Base-by-base conservation (phyloP, 1,140 invertebrate genomes). In the Chelonus insularis region DNA sequence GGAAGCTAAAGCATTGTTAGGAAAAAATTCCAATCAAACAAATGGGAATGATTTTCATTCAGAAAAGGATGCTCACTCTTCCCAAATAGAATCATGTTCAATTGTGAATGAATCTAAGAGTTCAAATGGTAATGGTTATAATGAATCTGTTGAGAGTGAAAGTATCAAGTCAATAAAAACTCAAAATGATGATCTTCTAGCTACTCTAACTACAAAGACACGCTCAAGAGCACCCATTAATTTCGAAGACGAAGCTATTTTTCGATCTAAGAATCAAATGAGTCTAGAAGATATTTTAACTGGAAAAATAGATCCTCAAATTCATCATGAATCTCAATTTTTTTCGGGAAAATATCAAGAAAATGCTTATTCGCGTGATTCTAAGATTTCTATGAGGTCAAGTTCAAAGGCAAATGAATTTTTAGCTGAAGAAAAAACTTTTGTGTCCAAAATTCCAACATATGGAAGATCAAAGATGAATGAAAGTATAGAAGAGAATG, bases 201-300 rank as follows among this genome's bases (percentile, higher is more conserved):
- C 74, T 5, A 71, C 77, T 5, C 57, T 78, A 21, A 72, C 74
- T 4, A 79, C 76, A 0, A 75, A 72, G 37, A 75, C 68, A 25
- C 66, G 76, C 55, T 76, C 73, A 3, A 69, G 76, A 51, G 75
- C 74, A 4, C 70, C 72, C 3, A 78, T 78, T 41, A 73, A 76
- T 62, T 67, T 78, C 0, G 69, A 76, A 29, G 75, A 78, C 2
- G 61, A 61, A 0, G 69, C 56, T 2, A 72, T 74, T n/a, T 65
- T 68, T 1, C 65, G 65, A 12, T 69, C 73, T 0, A 73, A 70
- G 11, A 73, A 72, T 20, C 74, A 79, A 16, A 76, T 77, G 73
- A 76, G 72, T 14, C 43, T 79, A 4, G 77, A 79, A 14, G 77
- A 79, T 12, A 78, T 78, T 16, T 60, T 79, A 0, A 64, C 64